A percentile compares a stretch with the other conserved stretches of the same genome.
phyloP scores from a whole-genome alignment of 2,113 vertebrate genomes.

The Pao palembangensis region DNA sequence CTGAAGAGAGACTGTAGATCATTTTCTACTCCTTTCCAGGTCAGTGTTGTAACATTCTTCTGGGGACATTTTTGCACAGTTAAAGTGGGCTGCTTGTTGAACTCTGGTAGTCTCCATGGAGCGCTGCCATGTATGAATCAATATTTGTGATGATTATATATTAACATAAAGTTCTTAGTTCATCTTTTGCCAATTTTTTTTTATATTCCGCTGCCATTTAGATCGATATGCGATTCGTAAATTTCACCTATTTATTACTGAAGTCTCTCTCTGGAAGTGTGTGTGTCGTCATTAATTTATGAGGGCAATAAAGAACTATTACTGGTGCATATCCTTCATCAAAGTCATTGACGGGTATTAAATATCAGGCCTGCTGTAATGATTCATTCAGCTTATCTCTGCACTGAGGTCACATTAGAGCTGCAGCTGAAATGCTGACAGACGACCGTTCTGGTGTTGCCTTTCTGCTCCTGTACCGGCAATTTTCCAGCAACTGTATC shows the following conservation, averaged over 20 bases:
- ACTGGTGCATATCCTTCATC: constrained; percentile 36
- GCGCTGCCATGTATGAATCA: constrained; percentile 9
- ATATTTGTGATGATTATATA: constrained; percentile 22
- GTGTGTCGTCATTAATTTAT: constrained; percentile 33
- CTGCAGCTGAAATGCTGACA: constrained; percentile 7
- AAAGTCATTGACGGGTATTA: constrained; percentile 37
- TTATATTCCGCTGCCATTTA: constrained; percentile 9
- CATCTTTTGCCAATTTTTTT: constrained; percentile 2
- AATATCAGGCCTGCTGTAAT: constrained; percentile 28
- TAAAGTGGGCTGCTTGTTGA: no score
- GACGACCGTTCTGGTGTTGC: background rate
- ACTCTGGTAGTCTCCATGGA: constrained; percentile 4
- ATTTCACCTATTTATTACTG: constrained; percentile 17
- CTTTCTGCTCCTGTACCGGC: no score
- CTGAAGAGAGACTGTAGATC: no score
- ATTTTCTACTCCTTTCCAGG: no score
- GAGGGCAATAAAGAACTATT: constrained; percentile 37
- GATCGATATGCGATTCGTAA: constrained; percentile 30
- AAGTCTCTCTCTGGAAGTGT: constrained; percentile 9
- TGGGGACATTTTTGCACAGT: no score
- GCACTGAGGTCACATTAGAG: constrained; percentile 6
- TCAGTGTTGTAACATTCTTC: no score
- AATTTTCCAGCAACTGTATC: background rate
- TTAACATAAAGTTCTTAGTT: background rate
- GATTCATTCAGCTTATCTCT: constrained; percentile 24